These are phyloP conservation scores for Trichopria drosophilae DNA, from an alignment of 2,888 invertebrate species.

Conservation along the genomic window DNA sequence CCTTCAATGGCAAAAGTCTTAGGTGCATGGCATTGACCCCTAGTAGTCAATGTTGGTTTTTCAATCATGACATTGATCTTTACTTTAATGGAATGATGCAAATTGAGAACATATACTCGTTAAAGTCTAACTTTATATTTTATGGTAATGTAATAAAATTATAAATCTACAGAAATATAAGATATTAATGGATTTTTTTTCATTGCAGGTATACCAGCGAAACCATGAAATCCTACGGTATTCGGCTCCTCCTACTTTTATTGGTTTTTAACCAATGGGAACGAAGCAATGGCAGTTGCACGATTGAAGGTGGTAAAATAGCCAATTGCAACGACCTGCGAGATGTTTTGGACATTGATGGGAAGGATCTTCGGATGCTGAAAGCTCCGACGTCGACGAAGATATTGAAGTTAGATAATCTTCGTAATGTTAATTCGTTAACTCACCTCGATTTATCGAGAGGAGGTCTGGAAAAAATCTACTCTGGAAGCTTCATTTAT, in stretches of 20 bases:
- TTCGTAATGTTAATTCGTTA: conserved; percentile 12
- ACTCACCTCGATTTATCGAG: conserved; percentile 68
- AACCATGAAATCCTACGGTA: conserved; percentile 45
- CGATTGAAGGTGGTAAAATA: conserved; percentile 38
- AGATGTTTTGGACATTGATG: conserved; percentile 46
- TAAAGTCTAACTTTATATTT: no score
- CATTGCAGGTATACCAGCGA: conserved; percentile 37
- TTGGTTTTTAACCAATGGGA: conserved; percentile 38
- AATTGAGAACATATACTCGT: no score
- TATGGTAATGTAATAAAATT: no score
- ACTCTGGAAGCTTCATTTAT: conserved; percentile 63
- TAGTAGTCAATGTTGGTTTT: conserved; percentile 20
- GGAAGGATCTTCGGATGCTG: conserved; percentile 42
- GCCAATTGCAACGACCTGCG: conserved; percentile 47
- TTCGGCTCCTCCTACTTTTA: conserved; percentile 39
- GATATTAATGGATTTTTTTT: not conserved
- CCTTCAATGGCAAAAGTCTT: no score
- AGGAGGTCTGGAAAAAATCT: conserved; percentile 64
- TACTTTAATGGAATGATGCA: conserved; percentile 13
- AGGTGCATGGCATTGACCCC: conserved; percentile 37
- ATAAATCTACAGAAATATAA: no score
- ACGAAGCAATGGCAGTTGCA: conserved; percentile 41
- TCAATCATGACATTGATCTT: conserved; percentile 9
- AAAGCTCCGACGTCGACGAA: conserved; percentile 34
- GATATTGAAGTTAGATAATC: conserved; percentile 36